Evolutionary conservation across 2,113 vertebrate species (phyloP).

Genomic region (Cricetomys ansorgei): DNA sequence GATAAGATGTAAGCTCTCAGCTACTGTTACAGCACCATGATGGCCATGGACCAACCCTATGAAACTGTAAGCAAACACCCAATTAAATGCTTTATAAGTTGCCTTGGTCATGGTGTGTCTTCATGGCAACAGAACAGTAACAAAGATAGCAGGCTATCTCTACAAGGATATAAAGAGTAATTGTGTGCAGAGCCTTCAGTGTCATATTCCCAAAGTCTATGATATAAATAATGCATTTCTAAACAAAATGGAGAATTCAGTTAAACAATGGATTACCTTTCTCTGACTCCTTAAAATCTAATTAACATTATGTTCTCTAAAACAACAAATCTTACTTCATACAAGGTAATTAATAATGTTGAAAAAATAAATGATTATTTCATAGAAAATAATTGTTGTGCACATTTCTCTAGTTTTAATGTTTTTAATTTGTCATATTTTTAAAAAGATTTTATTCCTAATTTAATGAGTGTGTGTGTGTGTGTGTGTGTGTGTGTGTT

Average conservation of each 20-base stretch:
- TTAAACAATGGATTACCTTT: slow-evolving; percentile 45
- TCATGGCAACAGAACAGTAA: not conserved
- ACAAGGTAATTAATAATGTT: not conserved
- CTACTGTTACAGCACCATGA: not conserved
- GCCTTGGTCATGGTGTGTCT: not conserved
- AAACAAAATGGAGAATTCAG: slow-evolving; percentile 36
- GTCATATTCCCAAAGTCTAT: not conserved
- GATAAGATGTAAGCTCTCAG: not conserved
- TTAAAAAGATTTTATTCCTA: not conserved
- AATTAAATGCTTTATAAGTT: not conserved
- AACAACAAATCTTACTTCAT: slow-evolving; percentile 1
- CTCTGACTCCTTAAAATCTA: slow-evolving; percentile 16
- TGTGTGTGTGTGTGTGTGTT: not conserved
- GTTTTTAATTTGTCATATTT: not conserved
- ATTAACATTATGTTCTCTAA: slow-evolving; percentile 44
- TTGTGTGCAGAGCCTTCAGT: not conserved
- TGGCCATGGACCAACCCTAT: not conserved
- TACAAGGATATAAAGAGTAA: not conserved
- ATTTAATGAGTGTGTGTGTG: not conserved
- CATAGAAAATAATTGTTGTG: not conserved
- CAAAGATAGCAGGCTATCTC: not conserved
- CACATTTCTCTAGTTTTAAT: not conserved
- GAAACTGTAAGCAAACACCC: not conserved
- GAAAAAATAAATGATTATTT: not conserved
- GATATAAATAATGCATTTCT: not conserved